Evolutionary conservation across 2,797 vertebrate genomes (phyloP).

Genomic region (Acropternis orthonyx): DNA sequence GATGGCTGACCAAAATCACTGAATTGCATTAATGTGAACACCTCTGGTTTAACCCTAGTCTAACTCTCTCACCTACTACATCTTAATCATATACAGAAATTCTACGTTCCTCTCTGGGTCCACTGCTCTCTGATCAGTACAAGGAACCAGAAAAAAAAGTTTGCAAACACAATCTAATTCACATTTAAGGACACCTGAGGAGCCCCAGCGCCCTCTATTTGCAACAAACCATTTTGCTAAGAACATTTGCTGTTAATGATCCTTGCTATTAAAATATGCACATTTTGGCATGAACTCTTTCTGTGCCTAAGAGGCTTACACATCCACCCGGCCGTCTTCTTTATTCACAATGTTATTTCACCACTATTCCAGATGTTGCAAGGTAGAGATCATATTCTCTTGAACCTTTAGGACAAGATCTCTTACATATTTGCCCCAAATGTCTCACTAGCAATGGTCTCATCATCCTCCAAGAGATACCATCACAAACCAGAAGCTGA

Average conservation of each 20-base stretch:
- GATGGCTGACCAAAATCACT: background rate
- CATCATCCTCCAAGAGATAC: background rate
- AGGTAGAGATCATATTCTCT: background rate
- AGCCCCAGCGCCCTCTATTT: slow-evolving; percentile 58
- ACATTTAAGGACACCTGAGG: slow-evolving; percentile 55
- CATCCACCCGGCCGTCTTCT: background rate
- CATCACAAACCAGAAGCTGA: background rate
- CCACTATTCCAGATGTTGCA: background rate
- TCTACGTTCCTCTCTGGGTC: background rate
- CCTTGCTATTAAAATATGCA: slow-evolving; percentile 57
- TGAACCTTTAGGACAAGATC: background rate
- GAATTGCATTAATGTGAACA: background rate
- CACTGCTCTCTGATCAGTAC: background rate
- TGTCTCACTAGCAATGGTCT: background rate
- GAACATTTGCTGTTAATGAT: slow-evolving; percentile 59
- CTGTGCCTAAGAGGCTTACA: background rate
- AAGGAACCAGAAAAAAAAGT: slow-evolving; percentile 46
- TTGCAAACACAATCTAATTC: slow-evolving; percentile 54
- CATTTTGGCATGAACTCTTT: slow-evolving; percentile 41
- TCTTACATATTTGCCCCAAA: background rate
- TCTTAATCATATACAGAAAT: background rate
- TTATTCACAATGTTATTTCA: background rate
- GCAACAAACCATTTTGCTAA: slow-evolving; percentile 59
- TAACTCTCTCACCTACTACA: background rate
- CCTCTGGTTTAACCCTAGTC: background rate